Evolutionary conservation across 2,797 vertebrate species (phyloP), one percentile per base, ranked within the genome.

Genomic region (Octomys mimax): DNA sequence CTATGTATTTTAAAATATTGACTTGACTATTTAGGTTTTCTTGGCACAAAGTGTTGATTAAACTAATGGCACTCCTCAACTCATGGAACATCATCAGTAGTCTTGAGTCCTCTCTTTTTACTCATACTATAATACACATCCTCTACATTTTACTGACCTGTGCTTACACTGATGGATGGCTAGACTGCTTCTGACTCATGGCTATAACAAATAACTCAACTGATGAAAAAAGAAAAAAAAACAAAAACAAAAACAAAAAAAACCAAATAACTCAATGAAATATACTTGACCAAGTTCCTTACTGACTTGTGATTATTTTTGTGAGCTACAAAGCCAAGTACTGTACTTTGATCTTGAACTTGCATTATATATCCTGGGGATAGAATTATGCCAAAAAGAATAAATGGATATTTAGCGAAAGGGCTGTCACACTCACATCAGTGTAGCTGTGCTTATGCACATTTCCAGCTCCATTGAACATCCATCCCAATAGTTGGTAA

Each of bases 121-220:
- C 8, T 87, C 22, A 62, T 18, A 79, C 36, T 24, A 64, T 79
- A 91, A 80, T 87, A 46, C 87, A 22, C 13, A 52, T 64, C 42
- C n/a, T 33, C 4, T 87, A 31, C 2, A 39, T 62, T 95, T 96
- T 93, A 78, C 33, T 92, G 46, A 19, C 28, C 1, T 6, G 0
- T 78, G 66, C 42, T 87, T 90, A 26, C 16, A 61, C 26, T 68
- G 54, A 64, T 54, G 6, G 77, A 89, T 6, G 66, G 28, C 33
- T 93, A 84, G 36, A 71, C 89, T 91, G 49, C 49, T 85, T 94
- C 68, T n/a, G 89, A 13, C 52, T 87, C 21, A 75, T 31, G 33
- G n/a, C 18, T 71, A 5, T 91, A 86, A n/a, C 21, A 94, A 92
- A 84, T 39, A 52, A 68, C 42, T 87, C 9, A 59, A 21, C n/a